phyloP scores from a whole-genome alignment of 1,140 invertebrate species.

The Ericerus pela region DNA sequence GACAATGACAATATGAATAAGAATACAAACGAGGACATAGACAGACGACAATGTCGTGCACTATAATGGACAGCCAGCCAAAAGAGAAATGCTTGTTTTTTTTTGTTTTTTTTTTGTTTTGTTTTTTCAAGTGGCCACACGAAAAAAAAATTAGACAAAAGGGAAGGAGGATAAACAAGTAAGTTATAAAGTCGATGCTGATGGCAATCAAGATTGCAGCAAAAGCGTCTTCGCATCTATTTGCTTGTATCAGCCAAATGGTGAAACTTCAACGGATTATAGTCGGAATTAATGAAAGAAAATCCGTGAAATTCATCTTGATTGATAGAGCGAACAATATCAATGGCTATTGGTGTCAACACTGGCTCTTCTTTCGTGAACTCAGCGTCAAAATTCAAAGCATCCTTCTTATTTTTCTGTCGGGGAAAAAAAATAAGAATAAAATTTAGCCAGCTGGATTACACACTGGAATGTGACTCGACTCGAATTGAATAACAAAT shows the following conservation, averaged over 20 bases:
- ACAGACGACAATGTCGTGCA: no score
- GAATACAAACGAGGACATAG: no score
- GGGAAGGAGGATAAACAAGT: no score
- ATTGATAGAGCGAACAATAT: conserved; percentile 84
- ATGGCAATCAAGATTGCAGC: no score
- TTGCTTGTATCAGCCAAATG: background rate
- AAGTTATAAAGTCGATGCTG: no score
- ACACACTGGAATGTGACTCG: background rate
- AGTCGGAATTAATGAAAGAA: conserved; percentile 90
- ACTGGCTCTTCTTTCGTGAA: conserved; percentile 97
- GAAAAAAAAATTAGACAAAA: no score
- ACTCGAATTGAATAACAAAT: conserved; percentile 9
- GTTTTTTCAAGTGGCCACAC: no score
- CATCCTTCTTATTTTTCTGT: conserved; percentile 94
- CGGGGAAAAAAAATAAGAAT: conserved; percentile 24
- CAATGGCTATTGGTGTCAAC: conserved; percentile 80
- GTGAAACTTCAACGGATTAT: conserved; percentile 44
- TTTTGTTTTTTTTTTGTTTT: no score
- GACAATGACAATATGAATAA: no score
- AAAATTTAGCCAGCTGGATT: background rate
- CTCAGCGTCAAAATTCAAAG: conserved; percentile 96
- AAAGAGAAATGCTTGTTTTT: no score
- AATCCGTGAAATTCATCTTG: conserved; percentile 96
- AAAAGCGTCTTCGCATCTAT: no score
- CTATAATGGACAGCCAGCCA: no score